These are phyloP conservation scores for Halcyon malimbica DNA, from an alignment of 2,113 vertebrate genomes.

Conservation along the genomic window DNA sequence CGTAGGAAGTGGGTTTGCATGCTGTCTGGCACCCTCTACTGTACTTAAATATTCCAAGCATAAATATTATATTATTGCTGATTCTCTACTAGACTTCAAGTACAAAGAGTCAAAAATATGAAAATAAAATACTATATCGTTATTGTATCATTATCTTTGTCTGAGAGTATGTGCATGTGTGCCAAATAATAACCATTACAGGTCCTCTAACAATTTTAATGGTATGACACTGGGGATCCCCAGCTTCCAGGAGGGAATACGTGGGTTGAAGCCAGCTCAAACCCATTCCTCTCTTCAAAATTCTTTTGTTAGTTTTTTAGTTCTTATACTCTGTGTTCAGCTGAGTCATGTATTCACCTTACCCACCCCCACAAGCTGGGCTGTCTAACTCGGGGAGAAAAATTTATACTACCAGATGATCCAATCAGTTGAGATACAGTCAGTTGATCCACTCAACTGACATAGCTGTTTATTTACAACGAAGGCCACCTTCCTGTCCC, in stretches of 20 bases:
- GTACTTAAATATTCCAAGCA: neutral
- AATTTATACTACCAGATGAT: neutral
- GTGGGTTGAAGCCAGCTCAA: neutral
- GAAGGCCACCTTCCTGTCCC: neutral
- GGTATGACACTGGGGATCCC: fast-evolving
- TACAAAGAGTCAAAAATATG: neutral
- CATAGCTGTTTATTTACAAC: neutral
- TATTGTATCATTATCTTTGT: neutral
- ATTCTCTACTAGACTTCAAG: neutral
- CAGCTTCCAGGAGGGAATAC: fast-evolving
- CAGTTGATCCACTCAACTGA: neutral
- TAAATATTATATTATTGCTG: neutral
- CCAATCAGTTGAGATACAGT: neutral
- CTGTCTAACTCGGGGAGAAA: neutral
- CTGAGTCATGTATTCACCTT: neutral
- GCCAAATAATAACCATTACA: neutral
- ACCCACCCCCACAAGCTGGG: neutral
- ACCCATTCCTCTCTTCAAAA: neutral
- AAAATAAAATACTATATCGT: neutral
- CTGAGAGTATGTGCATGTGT: neutral
- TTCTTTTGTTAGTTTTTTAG: neutral
- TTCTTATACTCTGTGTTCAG: neutral
- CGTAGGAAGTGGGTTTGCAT: neutral
- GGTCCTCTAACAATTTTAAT: neutral
- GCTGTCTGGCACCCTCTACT: slow-evolving; percentile 17